phyloP scores from a whole-genome alignment of 30 jellyfish, hydroid and myxozoan genomes.

The Chrysaora quinquecirrha region DNA sequence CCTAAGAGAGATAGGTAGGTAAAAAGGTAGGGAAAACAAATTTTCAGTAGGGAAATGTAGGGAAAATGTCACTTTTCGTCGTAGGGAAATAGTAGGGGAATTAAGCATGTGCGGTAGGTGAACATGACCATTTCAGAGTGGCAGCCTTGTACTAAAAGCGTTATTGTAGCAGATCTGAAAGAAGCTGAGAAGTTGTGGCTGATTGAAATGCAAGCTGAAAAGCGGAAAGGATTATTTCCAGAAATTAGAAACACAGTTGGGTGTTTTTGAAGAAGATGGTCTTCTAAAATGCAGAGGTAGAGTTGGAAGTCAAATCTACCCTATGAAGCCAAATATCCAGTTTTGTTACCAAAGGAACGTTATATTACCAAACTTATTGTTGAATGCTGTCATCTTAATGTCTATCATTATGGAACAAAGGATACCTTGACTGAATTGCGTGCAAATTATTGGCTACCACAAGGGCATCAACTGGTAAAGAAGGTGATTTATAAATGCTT shows the following conservation, averaged over 20 bases:
- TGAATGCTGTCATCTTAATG: constrained; percentile 27
- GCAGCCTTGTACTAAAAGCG: background rate
- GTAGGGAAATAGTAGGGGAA: too few species aligned
- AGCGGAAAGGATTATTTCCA: background rate
- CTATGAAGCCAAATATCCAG: constrained; percentile 8
- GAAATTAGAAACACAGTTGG: constrained; percentile 11
- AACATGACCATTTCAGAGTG: too few species aligned
- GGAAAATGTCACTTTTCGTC: too few species aligned
- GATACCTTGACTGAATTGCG: constrained; percentile 31
- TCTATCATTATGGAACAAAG: constrained; percentile 29
- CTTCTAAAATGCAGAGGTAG: constrained; percentile 34
- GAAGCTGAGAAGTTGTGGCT: constrained; percentile 34
- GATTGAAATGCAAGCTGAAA: constrained; percentile 27
- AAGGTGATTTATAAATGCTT: constrained; percentile 6
- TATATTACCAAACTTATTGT: constrained; percentile 26
- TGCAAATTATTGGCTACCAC: constrained; percentile 43
- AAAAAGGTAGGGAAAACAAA: too few species aligned
- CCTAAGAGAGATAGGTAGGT: too few species aligned
- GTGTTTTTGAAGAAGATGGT: constrained; percentile 21
- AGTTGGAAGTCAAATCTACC: constrained; percentile 18
- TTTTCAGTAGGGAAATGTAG: too few species aligned
- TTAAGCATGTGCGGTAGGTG: too few species aligned
- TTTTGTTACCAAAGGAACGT: constrained; percentile 34
- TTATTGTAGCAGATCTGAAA: constrained; percentile 5
- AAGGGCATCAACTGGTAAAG: constrained; percentile 25